These are phyloP conservation scores for Coccyzus lansbergi DNA, from an alignment of 2,797 vertebrate species.

Conservation along the genomic window DNA sequence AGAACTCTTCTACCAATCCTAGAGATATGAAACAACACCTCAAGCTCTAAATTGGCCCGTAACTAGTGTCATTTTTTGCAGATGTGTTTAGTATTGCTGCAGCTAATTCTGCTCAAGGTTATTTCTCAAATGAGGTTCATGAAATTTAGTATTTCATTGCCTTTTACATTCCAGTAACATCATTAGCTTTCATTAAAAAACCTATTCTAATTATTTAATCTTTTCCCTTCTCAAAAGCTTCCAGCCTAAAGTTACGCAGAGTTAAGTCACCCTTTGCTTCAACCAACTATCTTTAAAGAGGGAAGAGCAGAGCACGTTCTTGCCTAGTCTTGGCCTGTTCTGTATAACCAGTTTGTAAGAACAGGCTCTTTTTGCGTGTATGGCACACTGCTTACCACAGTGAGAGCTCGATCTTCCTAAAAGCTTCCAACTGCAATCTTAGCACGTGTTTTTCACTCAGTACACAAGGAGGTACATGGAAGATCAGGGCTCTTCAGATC, in stretches of 20 bases:
- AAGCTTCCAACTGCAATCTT: neutral
- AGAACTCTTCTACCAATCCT: neutral
- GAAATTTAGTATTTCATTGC: neutral
- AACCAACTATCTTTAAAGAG: neutral
- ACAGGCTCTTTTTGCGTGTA: neutral
- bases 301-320: neutral
- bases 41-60: neutral
- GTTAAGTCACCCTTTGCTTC: neutral
- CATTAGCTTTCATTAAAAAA: neutral
- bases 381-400: neutral
- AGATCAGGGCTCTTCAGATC: rapidly evolving
- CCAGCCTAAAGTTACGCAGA: neutral
- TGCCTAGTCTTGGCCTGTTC: neutral
- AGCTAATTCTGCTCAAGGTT: neutral
- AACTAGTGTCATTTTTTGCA: neutral
- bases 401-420: neutral
- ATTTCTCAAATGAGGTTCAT: neutral
- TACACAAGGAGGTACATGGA: neutral
- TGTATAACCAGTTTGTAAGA: neutral
- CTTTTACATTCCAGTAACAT: neutral
- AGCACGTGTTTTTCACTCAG: neutral
- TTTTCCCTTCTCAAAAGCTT: neutral
- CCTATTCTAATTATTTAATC: neutral
- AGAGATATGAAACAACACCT: neutral
- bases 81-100: neutral